A percentile compares a stretch with the other conserved stretches of the same genome.
These are phyloP conservation scores for Girardinichthys multiradiatus DNA, from an alignment of 2,113 vertebrate genomes.

Conservation along the genomic window DNA sequence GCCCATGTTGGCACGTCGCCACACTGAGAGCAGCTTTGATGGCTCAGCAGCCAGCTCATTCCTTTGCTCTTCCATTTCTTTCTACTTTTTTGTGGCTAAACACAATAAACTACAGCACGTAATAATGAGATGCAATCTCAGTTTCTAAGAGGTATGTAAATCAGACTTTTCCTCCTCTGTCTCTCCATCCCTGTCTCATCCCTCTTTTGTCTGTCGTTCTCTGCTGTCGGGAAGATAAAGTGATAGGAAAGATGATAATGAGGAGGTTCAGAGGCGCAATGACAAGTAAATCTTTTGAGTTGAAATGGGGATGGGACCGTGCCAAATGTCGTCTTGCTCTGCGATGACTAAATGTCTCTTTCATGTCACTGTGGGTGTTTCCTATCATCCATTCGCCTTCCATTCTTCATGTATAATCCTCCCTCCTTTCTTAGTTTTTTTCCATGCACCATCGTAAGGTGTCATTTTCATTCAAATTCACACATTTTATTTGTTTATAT, in stretches of 20 bases:
- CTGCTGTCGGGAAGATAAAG: slow-evolving; percentile 42
- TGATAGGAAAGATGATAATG: slow-evolving; percentile 64
- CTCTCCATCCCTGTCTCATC: slow-evolving; percentile 5
- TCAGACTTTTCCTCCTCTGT: slow-evolving; percentile 39
- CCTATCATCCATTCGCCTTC: slow-evolving; percentile 37
- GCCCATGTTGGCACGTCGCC: slow-evolving; percentile 28
- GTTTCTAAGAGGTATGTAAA: slow-evolving; percentile 66
- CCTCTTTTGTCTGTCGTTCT: slow-evolving; percentile 22
- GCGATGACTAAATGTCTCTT: slow-evolving; percentile 61
- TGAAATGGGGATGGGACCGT: slow-evolving; percentile 40
- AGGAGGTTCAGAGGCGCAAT: slow-evolving; percentile 34
- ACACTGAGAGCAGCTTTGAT: slow-evolving; percentile 52
- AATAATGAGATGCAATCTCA: slow-evolving; percentile 67
- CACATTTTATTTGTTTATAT: slow-evolving; percentile 15
- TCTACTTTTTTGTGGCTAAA: slow-evolving; percentile 49
- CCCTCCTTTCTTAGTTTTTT: slow-evolving; percentile 11
- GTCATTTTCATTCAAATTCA: slow-evolving; percentile 18
- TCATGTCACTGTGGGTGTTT: slow-evolving; percentile 57
- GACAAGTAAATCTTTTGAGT: slow-evolving; percentile 57
- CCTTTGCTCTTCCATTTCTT: slow-evolving; percentile 29
- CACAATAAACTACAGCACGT: slow-evolving; percentile 64
- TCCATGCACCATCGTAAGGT: slow-evolving; percentile 13
- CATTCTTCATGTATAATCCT: slow-evolving; percentile 42
- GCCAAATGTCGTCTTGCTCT: slow-evolving; percentile 50
- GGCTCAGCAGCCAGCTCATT: slow-evolving; percentile 61